Evolutionary conservation across 2,797 vertebrate species (phyloP), one percentile per base, ranked within the genome.

Genomic region (Mormyrus hasselquistii): DNA sequence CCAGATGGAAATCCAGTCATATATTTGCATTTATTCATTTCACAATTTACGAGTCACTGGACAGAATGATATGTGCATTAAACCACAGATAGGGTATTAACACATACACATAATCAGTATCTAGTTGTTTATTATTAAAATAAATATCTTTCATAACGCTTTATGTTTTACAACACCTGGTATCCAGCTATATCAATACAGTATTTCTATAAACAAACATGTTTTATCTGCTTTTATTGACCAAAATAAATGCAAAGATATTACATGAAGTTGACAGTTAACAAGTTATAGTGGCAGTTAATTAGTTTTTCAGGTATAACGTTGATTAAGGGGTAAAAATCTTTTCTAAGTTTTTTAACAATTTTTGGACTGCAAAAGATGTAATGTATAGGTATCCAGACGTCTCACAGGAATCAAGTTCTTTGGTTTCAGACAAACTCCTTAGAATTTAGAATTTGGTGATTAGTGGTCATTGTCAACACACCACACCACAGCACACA

Each of bases 51-150:
- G 3, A 82, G 38, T 82, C 41, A 44, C 29, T 76, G 69, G 34
- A 41, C 76, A 82, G 19, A 82, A 44, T 82, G 41, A 82, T 82
- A 82, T 82, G 76, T 19, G 16, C 76, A 82, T 82, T 82, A 82
- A 82, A 47, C 19, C 76, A 47, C 76, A 82, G 41, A 82, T 16
- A n/a, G 41, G 41, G 16, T 73, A 73, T 73, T 73, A 82, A 82
- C 76, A 47, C 38, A 47, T 44, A 82, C 38, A 82, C 76, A 82
- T 44, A 82, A 47, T 44, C 73, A 79, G 34, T 41, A 76, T 34
- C 69, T 41, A 41, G 14, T 82, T 47, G 19, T 47, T 7, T n/a
- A 82, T 16, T 82, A 82, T 82, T 22, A 82, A 82, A 82, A 47
- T 44, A 19, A 82, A 82, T 44, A 82, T 82, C 47, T 47, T 47